These are phyloP conservation scores for Dipus sagitta DNA, from an alignment of 2,797 vertebrate species.

Conservation along the genomic window DNA sequence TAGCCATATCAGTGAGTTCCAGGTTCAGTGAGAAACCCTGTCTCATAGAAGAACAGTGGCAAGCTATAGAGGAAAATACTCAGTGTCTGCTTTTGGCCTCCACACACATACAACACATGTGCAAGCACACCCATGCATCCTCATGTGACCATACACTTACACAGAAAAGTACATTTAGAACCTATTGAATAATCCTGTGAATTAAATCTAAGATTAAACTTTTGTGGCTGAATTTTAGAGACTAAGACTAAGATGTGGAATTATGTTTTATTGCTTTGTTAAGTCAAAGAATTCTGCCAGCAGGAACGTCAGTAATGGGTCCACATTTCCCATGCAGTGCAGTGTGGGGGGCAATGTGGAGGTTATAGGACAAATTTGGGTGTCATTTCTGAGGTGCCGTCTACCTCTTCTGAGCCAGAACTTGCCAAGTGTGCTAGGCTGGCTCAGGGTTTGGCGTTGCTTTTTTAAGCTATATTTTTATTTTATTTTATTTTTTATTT, in stretches of 20 bases:
- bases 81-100: not conserved
- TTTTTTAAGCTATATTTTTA: no score
- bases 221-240: slow-evolving; percentile 29
- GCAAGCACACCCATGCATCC: not conserved
- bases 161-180: no score
- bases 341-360: not conserved
- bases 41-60: not conserved
- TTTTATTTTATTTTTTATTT: no score
- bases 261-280: slow-evolving; percentile 58
- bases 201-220: not conserved
- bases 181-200: no score
- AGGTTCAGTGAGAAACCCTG: not conserved
- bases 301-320: slow-evolving; percentile 8
- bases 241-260: slow-evolving; percentile 23
- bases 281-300: slow-evolving; percentile 21
- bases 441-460: no score
- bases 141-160: no score
- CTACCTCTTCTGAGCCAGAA: no score
- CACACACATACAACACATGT: no score
- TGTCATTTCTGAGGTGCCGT: no score
- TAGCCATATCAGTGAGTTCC: not conserved
- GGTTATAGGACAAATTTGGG: no score
- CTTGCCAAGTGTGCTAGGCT: no score
- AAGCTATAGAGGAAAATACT: not conserved
- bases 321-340: slow-evolving; percentile 3